A percentile compares a stretch with the other conserved stretches of the same genome.
Evolutionary conservation across 2,113 vertebrate genomes (phyloP).

Genomic region (Ciconia stormi): DNA sequence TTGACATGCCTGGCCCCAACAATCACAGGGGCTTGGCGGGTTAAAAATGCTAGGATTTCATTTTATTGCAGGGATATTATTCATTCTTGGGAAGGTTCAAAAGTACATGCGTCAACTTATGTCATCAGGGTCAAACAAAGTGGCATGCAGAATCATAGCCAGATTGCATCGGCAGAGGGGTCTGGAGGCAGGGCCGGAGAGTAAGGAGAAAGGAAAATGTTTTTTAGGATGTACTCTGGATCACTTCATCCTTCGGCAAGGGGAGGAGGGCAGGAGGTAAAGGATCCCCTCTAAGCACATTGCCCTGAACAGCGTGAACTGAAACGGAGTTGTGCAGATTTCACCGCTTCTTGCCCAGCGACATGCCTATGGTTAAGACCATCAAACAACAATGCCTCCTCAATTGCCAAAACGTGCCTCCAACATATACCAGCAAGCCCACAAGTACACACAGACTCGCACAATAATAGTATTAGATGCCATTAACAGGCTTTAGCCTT

Average conservation of each 20-base stretch:
- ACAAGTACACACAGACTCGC: not conserved
- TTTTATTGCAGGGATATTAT: slow-evolving; percentile 69
- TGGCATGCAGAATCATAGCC: slow-evolving; percentile 46
- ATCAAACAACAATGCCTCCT: not conserved
- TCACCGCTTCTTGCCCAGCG: not conserved
- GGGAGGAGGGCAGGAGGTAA: not conserved
- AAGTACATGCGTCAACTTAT: slow-evolving; percentile 64
- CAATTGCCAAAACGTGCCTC: not conserved
- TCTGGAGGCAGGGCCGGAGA: not conserved
- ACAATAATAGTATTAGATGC: slow-evolving; percentile 27
- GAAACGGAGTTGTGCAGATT: not conserved
- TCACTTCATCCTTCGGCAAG: not conserved
- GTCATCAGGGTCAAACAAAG: slow-evolving; percentile 65
- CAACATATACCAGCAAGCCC: not conserved
- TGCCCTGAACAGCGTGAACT: not conserved
- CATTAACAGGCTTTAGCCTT: slow-evolving; percentile 45
- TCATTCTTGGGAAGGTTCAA: slow-evolving; percentile 69
- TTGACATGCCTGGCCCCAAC: not conserved
- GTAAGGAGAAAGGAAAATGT: not conserved
- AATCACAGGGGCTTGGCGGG: not conserved
- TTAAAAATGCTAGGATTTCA: slow-evolving; percentile 67
- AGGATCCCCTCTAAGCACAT: not conserved
- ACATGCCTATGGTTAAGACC: not conserved
- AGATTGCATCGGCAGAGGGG: not conserved
- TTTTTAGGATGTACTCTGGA: not conserved